Evolutionary conservation across 2,797 vertebrate genomes (phyloP).

Genomic region (Margarornis squamiger): DNA sequence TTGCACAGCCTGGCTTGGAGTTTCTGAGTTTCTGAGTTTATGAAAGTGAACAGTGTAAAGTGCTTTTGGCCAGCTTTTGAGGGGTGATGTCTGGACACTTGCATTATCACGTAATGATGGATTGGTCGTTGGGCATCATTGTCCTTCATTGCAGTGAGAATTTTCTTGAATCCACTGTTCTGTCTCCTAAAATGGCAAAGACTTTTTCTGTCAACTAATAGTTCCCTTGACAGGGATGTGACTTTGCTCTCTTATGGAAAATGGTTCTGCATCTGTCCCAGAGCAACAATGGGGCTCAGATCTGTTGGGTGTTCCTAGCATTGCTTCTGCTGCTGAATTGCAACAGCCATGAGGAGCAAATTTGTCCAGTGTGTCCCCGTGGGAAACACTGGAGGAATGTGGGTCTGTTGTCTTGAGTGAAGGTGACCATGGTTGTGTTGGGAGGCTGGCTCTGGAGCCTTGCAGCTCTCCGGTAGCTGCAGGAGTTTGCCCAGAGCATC

Average conservation of each 20-base stretch:
- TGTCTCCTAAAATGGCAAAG: background rate
- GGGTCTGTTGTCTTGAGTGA: background rate
- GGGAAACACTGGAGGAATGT: background rate
- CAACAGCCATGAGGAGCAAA: background rate
- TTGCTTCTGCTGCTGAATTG: background rate
- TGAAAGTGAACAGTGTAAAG: background rate
- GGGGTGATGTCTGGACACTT: conserved; percentile 11
- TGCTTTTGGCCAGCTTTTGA: conserved; percentile 19
- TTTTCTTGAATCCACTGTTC: background rate
- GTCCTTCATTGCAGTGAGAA: background rate
- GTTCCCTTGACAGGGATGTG: background rate
- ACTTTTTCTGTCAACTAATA: background rate
- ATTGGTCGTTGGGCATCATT: background rate
- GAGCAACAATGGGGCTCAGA: background rate
- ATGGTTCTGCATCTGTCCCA: background rate
- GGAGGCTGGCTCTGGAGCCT: background rate
- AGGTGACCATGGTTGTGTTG: accelerated
- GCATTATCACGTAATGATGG: background rate
- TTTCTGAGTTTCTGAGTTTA: conserved; percentile 27
- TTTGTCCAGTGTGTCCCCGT: background rate
- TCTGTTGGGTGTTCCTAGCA: background rate
- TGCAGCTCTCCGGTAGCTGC: background rate
- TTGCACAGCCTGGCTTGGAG: background rate
- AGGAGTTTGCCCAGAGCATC: background rate
- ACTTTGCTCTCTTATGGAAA: background rate